These are phyloP conservation scores for Clarias magur DNA, from an alignment of 2,113 vertebrate species.

Conservation along the genomic window DNA sequence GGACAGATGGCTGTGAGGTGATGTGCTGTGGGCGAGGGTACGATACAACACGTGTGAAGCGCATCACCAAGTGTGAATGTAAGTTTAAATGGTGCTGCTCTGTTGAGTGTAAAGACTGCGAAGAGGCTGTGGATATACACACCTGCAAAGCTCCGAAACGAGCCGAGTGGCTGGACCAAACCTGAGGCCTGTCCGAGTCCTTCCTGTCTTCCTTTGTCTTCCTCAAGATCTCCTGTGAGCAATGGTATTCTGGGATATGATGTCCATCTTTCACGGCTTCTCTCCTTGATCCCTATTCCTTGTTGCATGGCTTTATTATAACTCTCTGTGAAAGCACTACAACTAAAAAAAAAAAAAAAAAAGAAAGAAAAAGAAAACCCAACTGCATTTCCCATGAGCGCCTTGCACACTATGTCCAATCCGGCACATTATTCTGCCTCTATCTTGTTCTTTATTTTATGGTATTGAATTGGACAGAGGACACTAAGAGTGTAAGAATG, in stretches of 20 bases:
- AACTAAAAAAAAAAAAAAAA: slow-evolving; percentile 52
- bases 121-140: slow-evolving; percentile 90
- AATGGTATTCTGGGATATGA: slow-evolving; percentile 75
- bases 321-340: slow-evolving; percentile 82
- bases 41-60: slow-evolving; percentile 91
- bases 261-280: slow-evolving; percentile 67
- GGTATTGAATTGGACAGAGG: slow-evolving; percentile 51
- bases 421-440: slow-evolving; percentile 59
- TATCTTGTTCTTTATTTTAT: slow-evolving; percentile 35
- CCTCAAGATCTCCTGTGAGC: slow-evolving; percentile 71
- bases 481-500: slow-evolving; percentile 56
- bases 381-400: slow-evolving; percentile 71
- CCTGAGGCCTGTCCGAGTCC: slow-evolving; percentile 74
- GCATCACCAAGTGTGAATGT: slow-evolving; percentile 95
- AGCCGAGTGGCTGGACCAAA: slow-evolving; percentile 89
- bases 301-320: slow-evolving; percentile 88
- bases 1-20: slow-evolving; percentile 93
- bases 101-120: slow-evolving; percentile 92
- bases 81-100: slow-evolving; percentile 99
- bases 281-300: slow-evolving; percentile 62
- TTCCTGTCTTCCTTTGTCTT: slow-evolving; percentile 60
- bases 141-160: slow-evolving; percentile 95
- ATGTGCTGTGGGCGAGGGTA: slow-evolving; percentile 98
- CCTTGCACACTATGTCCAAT: slow-evolving; percentile 62
- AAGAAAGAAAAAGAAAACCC: slow-evolving; percentile 51